Evolutionary conservation across 2,888 invertebrate genomes (phyloP), one percentile per base, ranked within the genome.

Genomic region (Napeogenes inachia): DNA sequence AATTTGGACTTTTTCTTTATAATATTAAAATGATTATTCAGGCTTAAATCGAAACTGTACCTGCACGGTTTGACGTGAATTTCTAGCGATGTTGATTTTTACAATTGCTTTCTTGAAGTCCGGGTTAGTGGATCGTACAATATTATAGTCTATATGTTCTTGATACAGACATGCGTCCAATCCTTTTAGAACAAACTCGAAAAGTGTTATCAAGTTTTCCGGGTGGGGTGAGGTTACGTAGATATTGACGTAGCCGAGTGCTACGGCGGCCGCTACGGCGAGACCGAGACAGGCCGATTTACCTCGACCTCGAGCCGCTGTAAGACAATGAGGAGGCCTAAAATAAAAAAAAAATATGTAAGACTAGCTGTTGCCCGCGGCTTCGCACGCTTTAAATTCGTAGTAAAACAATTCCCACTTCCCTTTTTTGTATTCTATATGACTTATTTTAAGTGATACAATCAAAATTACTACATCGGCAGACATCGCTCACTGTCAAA

Each of bases 161-260:
- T 98, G 95, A 83, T 98, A 99, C 63, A 97, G 94, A 56, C 99
- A 89, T 0, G 96, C 96, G 84, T 99, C 98, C 74, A 99, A 95
- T 0, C 98, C 98, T 91, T 98, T 98, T 61, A 99, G 93, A 3
- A 99, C 92, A 83, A 99, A 99, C 81, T 99, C 97, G 84, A 99
- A 99, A 10, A 99, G 91, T 0, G 99, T 99, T 65, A 96, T 97
- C 79, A 99, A 92, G 90, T 99, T 99, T 85, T 99, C 99, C 0
- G 99, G 99, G 80, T 97, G 97, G 0, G 99, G 99, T 60, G 98
- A 98, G 0, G 99, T 99, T 46, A 99, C 98, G 87, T 98, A 99
- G 66, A 99, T 96, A 81, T 98, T 98, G 47, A 97, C 96, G 79
- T 96, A 97, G 38, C 95, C 94, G 73, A 96, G 95, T 0, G 96